A percentile compares a stretch with the other conserved stretches of the same genome.
Conservation (phyloP, 2,113 vertebrate species). For the Sakesphorus luctuosus region DNA sequence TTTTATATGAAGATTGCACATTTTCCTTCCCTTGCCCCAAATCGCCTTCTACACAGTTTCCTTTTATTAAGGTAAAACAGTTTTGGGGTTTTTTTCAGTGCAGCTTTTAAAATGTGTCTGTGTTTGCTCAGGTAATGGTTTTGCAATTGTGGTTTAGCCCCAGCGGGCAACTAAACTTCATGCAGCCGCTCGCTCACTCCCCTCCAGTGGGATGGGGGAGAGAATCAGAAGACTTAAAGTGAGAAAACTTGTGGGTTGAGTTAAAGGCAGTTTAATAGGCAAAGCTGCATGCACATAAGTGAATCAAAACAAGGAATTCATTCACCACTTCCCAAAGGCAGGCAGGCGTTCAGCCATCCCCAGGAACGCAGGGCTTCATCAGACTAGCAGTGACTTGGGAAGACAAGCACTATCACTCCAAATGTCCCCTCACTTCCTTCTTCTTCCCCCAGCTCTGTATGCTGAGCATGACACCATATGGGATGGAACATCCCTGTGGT, state of each 20-base stretch:
- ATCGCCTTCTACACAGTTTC: background rate
- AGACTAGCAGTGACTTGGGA: background rate
- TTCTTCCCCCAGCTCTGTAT: background rate
- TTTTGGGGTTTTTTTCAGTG: background rate
- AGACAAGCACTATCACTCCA: background rate
- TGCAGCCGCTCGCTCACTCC: background rate
- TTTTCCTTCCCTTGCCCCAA: conserved; percentile 54
- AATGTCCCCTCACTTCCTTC: background rate
- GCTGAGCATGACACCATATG: background rate
- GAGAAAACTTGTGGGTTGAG: background rate
- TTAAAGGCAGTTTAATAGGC: background rate
- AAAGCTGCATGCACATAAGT: background rate
- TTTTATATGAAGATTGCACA: conserved; percentile 59
- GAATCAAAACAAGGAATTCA: background rate
- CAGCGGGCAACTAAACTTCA: accelerated
- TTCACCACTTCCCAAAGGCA: background rate
- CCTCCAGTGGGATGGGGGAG: background rate
- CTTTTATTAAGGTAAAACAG: background rate
- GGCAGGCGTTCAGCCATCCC: background rate
- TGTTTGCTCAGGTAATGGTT: background rate
- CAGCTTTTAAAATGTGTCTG: background rate
- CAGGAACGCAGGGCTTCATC: background rate
- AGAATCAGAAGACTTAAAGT: background rate
- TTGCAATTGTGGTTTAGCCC: background rate
- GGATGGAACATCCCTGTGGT: background rate